These are phyloP conservation scores for Gymnoscelis rufifasciata DNA, from an alignment of 2,888 invertebrate species.

Conservation along the genomic window DNA sequence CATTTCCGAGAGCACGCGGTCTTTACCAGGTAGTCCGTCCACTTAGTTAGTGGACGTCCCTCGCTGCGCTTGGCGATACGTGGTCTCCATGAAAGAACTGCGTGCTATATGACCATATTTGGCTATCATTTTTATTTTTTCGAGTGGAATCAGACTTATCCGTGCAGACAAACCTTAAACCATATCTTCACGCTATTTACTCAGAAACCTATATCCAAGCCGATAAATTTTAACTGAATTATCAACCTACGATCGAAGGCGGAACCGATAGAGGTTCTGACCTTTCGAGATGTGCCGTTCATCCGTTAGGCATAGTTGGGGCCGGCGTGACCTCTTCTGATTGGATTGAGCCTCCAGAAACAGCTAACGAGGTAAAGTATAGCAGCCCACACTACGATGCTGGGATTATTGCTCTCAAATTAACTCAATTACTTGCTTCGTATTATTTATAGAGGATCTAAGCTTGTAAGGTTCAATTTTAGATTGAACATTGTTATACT, in stretches of 20 bases:
- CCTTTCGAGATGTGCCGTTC: constrained; percentile 4
- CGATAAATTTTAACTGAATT: too few relatives aligned
- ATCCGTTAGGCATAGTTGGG: constrained; percentile 5
- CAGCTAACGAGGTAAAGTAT: constrained; percentile 16
- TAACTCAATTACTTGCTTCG: constrained; percentile 1
- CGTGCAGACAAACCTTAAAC: too few relatives aligned
- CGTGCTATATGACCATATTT: too few relatives aligned
- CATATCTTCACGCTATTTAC: too few relatives aligned
- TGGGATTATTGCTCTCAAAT: constrained; percentile 15
- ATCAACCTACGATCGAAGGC: neutral
- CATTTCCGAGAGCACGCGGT: too few relatives aligned
- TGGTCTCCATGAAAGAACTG: too few relatives aligned
- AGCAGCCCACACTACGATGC: constrained; percentile 5
- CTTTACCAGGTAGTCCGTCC: too few relatives aligned
- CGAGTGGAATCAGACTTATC: too few relatives aligned
- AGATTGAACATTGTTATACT: neutral
- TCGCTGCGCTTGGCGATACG: too few relatives aligned
- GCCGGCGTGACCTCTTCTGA: constrained; percentile 8
- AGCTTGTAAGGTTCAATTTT: neutral
- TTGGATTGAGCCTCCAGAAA: constrained; percentile 13
- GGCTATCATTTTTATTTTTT: too few relatives aligned
- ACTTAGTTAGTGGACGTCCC: too few relatives aligned
- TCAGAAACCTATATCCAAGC: too few relatives aligned
- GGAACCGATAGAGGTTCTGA: neutral
- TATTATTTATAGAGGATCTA: neutral